Percentiles rank a stretch among this genome's conserved stretches.
phyloP scores from a whole-genome alignment of 1,140 invertebrate species.

The Pachyrhynchus sulphureomaculatus region DNA sequence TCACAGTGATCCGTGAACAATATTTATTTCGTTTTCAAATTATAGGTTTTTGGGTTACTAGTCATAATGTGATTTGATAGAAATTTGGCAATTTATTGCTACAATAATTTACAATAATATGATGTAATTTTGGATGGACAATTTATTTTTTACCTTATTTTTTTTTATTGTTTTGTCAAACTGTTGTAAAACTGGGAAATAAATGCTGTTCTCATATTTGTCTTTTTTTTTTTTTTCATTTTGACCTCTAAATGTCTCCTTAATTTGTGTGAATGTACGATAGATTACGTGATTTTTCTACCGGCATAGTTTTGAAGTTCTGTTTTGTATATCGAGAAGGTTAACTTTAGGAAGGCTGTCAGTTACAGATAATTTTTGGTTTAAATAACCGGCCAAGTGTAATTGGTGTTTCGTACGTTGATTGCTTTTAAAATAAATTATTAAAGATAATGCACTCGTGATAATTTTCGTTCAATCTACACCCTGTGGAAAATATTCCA shows the following conservation, averaged over 20 bases:
- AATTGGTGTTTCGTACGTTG: too few relatives aligned
- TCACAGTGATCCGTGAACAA: constrained; percentile 9
- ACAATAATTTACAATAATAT: constrained; percentile 4
- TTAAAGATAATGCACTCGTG: too few relatives aligned
- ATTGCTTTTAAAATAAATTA: too few relatives aligned
- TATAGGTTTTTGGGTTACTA: constrained; percentile 36
- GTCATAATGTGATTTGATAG: constrained; percentile 25
- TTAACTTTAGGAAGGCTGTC: too few relatives aligned
- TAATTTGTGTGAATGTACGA: too few relatives aligned
- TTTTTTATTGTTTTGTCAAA: constrained; percentile 26
- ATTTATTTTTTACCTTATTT: constrained; percentile 21
- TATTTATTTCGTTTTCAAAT: constrained; percentile 31
- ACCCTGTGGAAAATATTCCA: too few relatives aligned
- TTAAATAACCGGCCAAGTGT: too few relatives aligned
- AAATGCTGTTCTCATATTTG: constrained; percentile 29
- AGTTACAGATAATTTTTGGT: too few relatives aligned
- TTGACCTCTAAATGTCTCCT: background rate
- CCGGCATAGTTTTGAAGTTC: too few relatives aligned
- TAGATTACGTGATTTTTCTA: too few relatives aligned
- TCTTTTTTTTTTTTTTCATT: constrained; percentile 1
- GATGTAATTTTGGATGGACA: background rate
- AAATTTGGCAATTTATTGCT: constrained; percentile 5
- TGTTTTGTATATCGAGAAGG: too few relatives aligned
- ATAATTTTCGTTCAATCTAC: too few relatives aligned
- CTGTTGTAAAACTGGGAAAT: constrained; percentile 30